Evolutionary conservation across 2,888 invertebrate genomes (phyloP).

Genomic region (Coenonympha glycerion): DNA sequence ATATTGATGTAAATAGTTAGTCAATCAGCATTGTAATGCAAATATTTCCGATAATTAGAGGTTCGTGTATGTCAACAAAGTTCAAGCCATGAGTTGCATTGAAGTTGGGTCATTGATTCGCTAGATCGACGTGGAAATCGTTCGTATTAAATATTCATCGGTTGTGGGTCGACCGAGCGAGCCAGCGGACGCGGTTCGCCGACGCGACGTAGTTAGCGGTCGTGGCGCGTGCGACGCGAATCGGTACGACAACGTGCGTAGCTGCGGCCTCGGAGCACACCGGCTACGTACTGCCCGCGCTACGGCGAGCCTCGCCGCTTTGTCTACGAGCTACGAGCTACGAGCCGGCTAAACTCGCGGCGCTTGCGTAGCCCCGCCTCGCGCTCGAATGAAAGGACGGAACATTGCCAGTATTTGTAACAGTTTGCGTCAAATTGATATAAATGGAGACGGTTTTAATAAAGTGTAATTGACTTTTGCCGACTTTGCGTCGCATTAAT

Average conservation of each 20-base stretch:
- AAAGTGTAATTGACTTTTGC: constrained; percentile 77
- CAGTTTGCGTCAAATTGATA: constrained; percentile 77
- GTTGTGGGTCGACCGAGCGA: constrained; percentile 44
- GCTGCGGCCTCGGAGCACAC: constrained; percentile 48
- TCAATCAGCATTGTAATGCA: constrained; percentile 55
- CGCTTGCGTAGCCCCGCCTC: constrained; percentile 75
- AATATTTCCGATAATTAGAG: constrained; percentile 53
- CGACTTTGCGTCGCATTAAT: constrained; percentile 75
- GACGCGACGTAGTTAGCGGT: constrained; percentile 30
- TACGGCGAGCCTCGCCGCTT: constrained; percentile 36
- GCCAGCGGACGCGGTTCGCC: constrained; percentile 29
- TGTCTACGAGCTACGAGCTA: constrained; percentile 43
- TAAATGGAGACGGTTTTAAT: constrained; percentile 77
- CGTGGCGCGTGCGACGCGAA: constrained; percentile 32
- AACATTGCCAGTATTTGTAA: constrained; percentile 76
- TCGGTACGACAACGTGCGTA: constrained; percentile 31
- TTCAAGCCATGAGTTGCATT: constrained; percentile 50
- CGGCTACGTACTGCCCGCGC: constrained; percentile 47
- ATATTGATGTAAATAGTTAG: constrained; percentile 58
- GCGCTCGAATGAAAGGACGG: constrained; percentile 69
- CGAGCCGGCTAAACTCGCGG: constrained; percentile 44
- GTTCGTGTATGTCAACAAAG: constrained; percentile 50
- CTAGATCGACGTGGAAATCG: constrained; percentile 49
- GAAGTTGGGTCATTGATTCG: constrained; percentile 61
- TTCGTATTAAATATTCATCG: constrained; percentile 65